Evolutionary conservation across 2,113 vertebrate species (phyloP), one percentile per base, ranked within the genome.

Genomic region (Nibea coibor): DNA sequence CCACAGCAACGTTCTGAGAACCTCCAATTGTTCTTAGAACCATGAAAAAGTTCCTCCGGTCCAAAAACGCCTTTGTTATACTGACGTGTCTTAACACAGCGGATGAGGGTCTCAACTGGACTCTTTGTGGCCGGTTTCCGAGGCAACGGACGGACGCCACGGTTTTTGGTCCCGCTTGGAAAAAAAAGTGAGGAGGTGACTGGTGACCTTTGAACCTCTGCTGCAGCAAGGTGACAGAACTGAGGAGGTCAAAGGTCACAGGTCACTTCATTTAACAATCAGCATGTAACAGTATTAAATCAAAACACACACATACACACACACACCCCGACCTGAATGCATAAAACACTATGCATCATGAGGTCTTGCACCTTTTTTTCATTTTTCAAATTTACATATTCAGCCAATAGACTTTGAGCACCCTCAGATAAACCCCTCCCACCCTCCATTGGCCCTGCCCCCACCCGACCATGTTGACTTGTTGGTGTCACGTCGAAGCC

Each of bases 381-480:
- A 2, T 74, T 78, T 43, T 61, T 48, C 72, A 81, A 59, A 61
- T 80, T 78, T 58, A 81, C 85, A 80, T 84, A 64, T 86, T 77
- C 78, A 81, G 88, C 87, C 82, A 86, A 82, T 66, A 74, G 87
- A 86, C 86, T 86, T 85, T 80, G 70, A 92, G 90, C 84, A 88
- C 88, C 89, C 77, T 89, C 81, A 75, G 80, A 78, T 75, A 71
- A 88, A 69, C 72, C 35, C 69, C 81, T 57, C 70, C 76, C 88
- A 65, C 47, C 24, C 4, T 42, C 1, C 3, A 28, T 22, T 67
- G 35, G 63, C 61, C 39, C 71, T 26, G 11, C 73, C 75, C 66
- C 61, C 3, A 54, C 16, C 15, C 3, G 5, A n/a, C 22, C 24
- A 4, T 0, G 10, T 19, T 8, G 45, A 17, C 63, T 56, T 47